These are phyloP conservation scores for Proteles cristata DNA, from an alignment of 2,113 vertebrate genomes.

Conservation along the genomic window DNA sequence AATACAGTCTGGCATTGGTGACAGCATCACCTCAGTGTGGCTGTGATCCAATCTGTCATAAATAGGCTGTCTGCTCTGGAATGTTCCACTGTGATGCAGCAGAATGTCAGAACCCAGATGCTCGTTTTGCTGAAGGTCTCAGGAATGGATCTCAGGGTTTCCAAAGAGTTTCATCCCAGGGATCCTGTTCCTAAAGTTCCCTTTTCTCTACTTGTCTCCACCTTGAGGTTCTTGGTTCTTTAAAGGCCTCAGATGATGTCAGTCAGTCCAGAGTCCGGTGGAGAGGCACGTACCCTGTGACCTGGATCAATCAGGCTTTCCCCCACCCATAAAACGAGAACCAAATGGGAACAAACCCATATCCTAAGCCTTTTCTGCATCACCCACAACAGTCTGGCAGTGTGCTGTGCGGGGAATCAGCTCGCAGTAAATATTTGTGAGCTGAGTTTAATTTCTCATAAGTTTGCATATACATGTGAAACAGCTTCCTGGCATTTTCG, in stretches of 20 bases:
- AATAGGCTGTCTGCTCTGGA: not conserved
- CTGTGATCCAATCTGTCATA: not conserved
- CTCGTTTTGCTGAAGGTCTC: not conserved
- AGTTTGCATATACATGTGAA: not conserved
- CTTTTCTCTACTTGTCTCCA: not conserved
- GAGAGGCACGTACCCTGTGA: no score
- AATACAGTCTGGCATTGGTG: not conserved
- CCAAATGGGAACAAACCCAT: not conserved
- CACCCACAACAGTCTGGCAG: not conserved
- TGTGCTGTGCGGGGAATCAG: no score
- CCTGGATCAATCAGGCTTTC: not conserved
- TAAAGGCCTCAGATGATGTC: not conserved
- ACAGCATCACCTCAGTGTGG: not conserved
- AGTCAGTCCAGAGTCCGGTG: not conserved
- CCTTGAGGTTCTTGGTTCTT: not conserved
- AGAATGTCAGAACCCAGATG: not conserved
- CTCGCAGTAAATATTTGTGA: constrained; percentile 7
- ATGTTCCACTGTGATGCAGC: not conserved
- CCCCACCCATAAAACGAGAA: not conserved
- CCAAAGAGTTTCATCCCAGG: not conserved
- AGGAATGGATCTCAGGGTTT: not conserved
- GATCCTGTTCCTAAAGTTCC: not conserved
- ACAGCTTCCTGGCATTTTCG: not conserved
- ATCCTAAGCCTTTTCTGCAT: not conserved
- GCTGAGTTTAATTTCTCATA: not conserved